Evolutionary conservation across 1,140 invertebrate species (phyloP), one percentile per base, ranked within the genome.

Genomic region (Chironomus striatipennis): DNA sequence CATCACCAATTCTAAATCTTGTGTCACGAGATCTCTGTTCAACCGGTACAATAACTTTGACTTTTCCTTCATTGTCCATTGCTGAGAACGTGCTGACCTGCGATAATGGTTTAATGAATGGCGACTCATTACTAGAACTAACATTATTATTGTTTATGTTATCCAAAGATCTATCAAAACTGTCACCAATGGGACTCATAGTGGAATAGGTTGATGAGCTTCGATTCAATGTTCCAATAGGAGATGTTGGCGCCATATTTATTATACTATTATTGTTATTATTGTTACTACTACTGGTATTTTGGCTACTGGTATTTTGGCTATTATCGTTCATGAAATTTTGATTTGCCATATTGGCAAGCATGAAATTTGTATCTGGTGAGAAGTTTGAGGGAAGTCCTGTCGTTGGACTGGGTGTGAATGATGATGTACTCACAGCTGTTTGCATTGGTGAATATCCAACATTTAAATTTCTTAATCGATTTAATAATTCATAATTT

Each of bases 31-130:
- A 7, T 80, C 79, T n/a, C 77, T 42, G 75, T 78, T 79, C 0
- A 76, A 87, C 84, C 0, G 87, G 86, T 4, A 87, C 86, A 15
- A 87, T 85, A 4, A 88, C 82, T 74, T 85, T 81, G 8, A 87
- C 81, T 20, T 85, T 81, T 0, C 87, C 87, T 43, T 87, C 86
- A 3, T 83, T 78, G 65, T 86, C 86, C 0, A 85, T 87, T 0
- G 88, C 86, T 1, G 87, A 87, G 21, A 88, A 77, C 42, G 87
- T 87, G 7, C 84, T 85, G 10, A 87, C 85, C 77, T 89, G 89
- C 0, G 89, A 88, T 21, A 91, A 78, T 0, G 90, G 89, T 79
- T 87, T 89, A 77, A 90, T 90, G 75, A 89, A 89, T 2, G 86
- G 83, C 0, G 83, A 77, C 12, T 80, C 80, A 6, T 18, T 76